A percentile compares a stretch with the other conserved stretches of the same genome.
These are phyloP conservation scores for Orientallactaga bullata DNA, from an alignment of 2,113 vertebrate genomes.

Conservation along the genomic window DNA sequence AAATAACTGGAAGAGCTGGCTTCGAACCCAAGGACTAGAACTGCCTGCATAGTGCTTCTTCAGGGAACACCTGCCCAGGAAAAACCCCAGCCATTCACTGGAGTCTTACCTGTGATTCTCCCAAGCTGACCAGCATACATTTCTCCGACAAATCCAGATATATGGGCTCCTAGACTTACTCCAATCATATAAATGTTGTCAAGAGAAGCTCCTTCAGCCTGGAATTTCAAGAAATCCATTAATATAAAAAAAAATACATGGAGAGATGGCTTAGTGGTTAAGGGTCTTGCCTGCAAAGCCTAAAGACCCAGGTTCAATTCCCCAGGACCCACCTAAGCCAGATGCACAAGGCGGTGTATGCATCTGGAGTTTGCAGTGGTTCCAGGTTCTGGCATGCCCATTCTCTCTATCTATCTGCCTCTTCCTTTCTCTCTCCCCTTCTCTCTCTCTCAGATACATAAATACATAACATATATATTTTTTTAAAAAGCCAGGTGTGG, in stretches of 20 bases:
- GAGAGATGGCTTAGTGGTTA: too few species aligned
- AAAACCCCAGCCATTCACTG: neutral
- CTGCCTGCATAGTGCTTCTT: neutral
- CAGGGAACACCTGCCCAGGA: neutral
- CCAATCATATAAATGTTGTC: conserved; percentile 93
- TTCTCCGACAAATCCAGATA: conserved; percentile 94
- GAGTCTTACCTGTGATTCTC: conserved; percentile 93
- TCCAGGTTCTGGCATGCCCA: too few species aligned
- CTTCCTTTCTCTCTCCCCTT: too few species aligned
- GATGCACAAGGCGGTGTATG: too few species aligned
- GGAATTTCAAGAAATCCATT: conserved; percentile 66
- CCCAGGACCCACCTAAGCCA: too few species aligned
- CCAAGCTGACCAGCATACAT: conserved; percentile 92
- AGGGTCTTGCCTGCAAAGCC: too few species aligned
- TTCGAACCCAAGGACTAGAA: neutral
- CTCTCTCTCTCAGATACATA: too few species aligned
- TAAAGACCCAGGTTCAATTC: too few species aligned
- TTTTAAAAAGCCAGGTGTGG: too few species aligned
- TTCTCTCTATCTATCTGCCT: too few species aligned
- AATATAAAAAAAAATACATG: neutral
- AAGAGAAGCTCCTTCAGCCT: conserved; percentile 91
- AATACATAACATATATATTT: too few species aligned
- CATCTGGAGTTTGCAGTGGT: too few species aligned
- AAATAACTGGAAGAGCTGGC: conserved; percentile 7
- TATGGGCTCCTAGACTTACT: conserved; percentile 96